Percentiles rank a stretch among this genome's conserved stretches.
These are phyloP conservation scores for Takifugu rubripes DNA, from an alignment of 2,797 vertebrate genomes.

Conservation along the genomic window DNA sequence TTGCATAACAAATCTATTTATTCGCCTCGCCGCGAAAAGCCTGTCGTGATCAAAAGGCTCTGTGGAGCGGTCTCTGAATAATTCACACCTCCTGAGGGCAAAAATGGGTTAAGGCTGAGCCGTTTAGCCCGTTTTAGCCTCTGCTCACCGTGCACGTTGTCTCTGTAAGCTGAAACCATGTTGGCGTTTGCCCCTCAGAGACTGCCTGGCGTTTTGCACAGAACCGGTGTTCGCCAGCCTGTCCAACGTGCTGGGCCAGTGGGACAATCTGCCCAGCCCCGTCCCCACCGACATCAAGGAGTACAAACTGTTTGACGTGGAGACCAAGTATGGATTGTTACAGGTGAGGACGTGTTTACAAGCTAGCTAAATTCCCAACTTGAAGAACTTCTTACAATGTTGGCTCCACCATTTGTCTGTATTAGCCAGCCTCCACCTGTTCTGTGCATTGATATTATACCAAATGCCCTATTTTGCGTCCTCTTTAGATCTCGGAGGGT, in stretches of 20 bases:
- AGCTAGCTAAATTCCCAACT: slow-evolving; percentile 9
- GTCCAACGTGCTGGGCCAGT: slow-evolving; percentile 92
- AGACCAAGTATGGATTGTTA: slow-evolving; percentile 95
- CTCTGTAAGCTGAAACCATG: too few relatives aligned
- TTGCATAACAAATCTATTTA: slow-evolving; percentile 17
- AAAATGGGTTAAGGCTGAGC: slow-evolving; percentile 4
- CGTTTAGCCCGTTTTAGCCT: too few relatives aligned
- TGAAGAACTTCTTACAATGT: background rate
- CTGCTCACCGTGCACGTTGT: too few relatives aligned
- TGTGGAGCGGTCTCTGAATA: slow-evolving; percentile 31
- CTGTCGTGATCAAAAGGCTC: slow-evolving; percentile 37
- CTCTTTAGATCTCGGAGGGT: slow-evolving; percentile 89
- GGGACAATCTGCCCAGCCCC: slow-evolving; percentile 93
- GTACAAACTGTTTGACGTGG: slow-evolving; percentile 95
- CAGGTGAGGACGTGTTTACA: slow-evolving; percentile 78
- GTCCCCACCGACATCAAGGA: slow-evolving; percentile 92
- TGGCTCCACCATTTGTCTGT: background rate
- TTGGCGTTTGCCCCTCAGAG: slow-evolving; percentile 67
- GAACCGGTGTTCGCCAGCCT: slow-evolving; percentile 97
- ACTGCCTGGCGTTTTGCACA: slow-evolving; percentile 97
- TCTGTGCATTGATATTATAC: background rate
- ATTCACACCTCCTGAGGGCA: slow-evolving; percentile 21
- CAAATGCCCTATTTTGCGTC: background rate
- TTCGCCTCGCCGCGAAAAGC: slow-evolving; percentile 8
- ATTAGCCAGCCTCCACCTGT: background rate